A percentile compares a stretch with the other conserved stretches of the same genome.
Conservation (phyloP, 2,113 vertebrate species). For the Irena cyanogastra region DNA sequence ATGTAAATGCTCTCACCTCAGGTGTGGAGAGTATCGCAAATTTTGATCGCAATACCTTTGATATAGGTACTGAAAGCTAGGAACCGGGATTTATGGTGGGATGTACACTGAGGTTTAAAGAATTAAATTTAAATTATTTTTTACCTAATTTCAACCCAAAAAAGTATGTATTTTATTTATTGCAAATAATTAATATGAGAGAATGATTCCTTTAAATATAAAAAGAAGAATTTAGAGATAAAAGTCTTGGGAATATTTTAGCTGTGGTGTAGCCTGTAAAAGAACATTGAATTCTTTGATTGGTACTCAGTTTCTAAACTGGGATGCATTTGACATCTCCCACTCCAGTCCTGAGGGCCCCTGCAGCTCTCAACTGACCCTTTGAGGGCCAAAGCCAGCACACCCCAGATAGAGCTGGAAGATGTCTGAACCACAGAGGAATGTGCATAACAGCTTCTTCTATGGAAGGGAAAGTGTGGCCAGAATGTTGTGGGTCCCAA, state of each 20-base stretch:
- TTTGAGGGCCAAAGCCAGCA: accelerated
- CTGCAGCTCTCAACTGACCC: accelerated
- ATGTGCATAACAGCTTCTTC: background rate
- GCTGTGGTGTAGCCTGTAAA: background rate
- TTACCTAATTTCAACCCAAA: background rate
- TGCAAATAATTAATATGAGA: background rate
- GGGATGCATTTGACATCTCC: background rate
- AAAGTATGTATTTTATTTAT: background rate
- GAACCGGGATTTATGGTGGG: background rate
- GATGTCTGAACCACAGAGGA: background rate
- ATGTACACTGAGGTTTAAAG: background rate
- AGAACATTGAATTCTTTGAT: background rate
- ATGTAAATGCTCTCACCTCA: background rate
- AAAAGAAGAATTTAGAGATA: background rate
- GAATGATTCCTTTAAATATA: background rate
- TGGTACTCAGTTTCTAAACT: background rate
- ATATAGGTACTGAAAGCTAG: background rate
- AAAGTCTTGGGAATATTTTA: background rate
- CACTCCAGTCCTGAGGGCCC: accelerated
- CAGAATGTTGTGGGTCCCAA: background rate
- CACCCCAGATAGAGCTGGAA: background rate
- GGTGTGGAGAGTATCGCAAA: accelerated
- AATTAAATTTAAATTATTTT: background rate
- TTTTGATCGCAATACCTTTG: too few relatives aligned
- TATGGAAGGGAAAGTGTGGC: accelerated